These are phyloP conservation scores for Sphenopsis melanotis DNA, from an alignment of 2,797 vertebrate species.

Conservation along the genomic window DNA sequence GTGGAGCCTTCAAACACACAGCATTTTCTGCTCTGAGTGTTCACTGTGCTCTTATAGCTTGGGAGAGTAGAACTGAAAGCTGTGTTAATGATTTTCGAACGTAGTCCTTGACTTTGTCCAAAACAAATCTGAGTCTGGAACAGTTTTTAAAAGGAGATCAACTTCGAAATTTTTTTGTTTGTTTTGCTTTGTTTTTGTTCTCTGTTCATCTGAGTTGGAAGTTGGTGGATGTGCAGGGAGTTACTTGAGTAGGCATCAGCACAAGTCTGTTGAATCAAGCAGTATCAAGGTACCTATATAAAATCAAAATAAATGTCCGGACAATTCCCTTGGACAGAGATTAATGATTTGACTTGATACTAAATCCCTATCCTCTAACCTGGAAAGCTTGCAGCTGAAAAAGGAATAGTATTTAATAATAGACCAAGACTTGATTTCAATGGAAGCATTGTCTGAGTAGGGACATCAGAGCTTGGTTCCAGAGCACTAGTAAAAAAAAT, in stretches of 20 bases:
- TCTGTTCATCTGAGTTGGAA: neutral
- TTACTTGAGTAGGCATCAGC: neutral
- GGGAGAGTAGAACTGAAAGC: neutral
- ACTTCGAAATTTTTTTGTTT: neutral
- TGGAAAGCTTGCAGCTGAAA: slow-evolving; percentile 29
- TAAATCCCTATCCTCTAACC: slow-evolving; percentile 24
- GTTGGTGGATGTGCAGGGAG: neutral
- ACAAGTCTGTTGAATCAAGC: neutral
- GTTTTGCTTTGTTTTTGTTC: neutral
- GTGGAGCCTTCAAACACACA: neutral
- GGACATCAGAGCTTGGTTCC: slow-evolving; percentile 50
- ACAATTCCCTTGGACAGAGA: slow-evolving; percentile 6
- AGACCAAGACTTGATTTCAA: slow-evolving; percentile 33
- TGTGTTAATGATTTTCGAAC: neutral
- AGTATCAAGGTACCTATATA: neutral
- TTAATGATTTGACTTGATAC: slow-evolving; percentile 37
- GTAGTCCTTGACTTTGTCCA: neutral
- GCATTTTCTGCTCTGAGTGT: neutral
- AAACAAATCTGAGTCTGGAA: neutral
- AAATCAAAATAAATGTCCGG: slow-evolving; percentile 27
- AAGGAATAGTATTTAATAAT: slow-evolving; percentile 47
- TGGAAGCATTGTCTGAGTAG: slow-evolving; percentile 43
- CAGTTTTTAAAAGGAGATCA: neutral
- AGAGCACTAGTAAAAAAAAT: slow-evolving; percentile 51
- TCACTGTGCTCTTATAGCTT: neutral